Evolutionary conservation across 1,140 invertebrate species (phyloP).

Genomic region (Wasmannia auropunctata): DNA sequence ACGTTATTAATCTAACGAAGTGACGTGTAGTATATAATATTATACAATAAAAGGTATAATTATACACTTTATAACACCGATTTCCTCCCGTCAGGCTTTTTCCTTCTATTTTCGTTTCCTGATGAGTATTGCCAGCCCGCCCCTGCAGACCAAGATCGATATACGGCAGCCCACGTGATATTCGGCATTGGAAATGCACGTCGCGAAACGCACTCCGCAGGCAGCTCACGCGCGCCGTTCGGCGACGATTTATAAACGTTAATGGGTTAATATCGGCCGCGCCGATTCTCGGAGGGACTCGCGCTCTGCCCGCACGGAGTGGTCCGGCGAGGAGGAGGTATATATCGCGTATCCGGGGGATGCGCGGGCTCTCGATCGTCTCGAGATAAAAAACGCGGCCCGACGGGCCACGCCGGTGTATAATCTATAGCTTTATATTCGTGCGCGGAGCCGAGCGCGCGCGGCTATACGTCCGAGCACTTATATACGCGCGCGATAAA

Average conservation of each 20-base stretch:
- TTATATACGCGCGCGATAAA: conserved; percentile 33
- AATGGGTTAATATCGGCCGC: conserved; percentile 78
- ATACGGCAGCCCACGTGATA: conserved; percentile 61
- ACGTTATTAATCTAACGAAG: neutral
- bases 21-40: neutral
- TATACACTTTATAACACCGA: neutral
- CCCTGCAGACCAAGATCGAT: neutral
- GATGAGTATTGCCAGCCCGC: neutral
- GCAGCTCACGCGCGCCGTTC: conserved; percentile 74
- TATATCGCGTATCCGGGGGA: neutral
- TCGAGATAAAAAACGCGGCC: conserved; percentile 58
- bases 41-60: neutral
- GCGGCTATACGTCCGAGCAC: neutral
- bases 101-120: neutral
- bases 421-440: conserved; percentile 72
- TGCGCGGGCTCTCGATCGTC: neutral
- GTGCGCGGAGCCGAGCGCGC: no score
- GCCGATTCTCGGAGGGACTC: conserved; percentile 60
- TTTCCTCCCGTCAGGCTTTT: neutral
- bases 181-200: conserved; percentile 76
- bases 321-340: conserved; percentile 50
- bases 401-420: conserved; percentile 50
- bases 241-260: conserved; percentile 77
- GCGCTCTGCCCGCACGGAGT: conserved; percentile 30
- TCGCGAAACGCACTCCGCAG: conserved; percentile 70